These are phyloP conservation scores for Anas bahamensis DNA, from an alignment of 2,797 vertebrate genomes.

Conservation along the genomic window DNA sequence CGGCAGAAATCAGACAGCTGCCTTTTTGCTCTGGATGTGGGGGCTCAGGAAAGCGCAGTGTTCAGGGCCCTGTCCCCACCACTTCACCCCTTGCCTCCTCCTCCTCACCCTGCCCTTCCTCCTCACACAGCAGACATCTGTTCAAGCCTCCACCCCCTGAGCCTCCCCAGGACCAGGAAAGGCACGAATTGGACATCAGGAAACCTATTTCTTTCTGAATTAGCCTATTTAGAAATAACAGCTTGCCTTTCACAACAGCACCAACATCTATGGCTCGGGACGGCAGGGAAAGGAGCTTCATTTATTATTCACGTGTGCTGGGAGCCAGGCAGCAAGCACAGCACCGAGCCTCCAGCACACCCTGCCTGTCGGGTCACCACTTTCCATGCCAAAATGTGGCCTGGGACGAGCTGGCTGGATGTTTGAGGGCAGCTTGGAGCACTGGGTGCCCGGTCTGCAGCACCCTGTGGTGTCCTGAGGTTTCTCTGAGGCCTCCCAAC, in stretches of 20 bases:
- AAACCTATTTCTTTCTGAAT: not conserved
- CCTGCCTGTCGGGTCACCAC: not conserved
- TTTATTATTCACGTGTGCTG: not conserved
- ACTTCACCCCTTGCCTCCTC: not conserved
- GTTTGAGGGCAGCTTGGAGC: not conserved
- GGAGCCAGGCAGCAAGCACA: not conserved
- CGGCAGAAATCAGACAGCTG: not conserved
- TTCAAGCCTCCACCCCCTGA: not conserved
- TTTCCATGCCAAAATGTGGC: not conserved
- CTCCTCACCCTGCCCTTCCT: not conserved
- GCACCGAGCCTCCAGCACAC: not conserved
- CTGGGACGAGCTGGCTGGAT: not conserved
- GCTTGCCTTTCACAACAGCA: not conserved
- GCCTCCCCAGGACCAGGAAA: not conserved
- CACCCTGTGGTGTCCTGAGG: not conserved
- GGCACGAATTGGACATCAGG: not conserved
- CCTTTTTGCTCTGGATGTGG: not conserved
- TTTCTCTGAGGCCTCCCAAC: not conserved
- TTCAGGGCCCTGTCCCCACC: not conserved
- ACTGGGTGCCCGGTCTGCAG: not conserved
- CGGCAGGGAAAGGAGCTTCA: not conserved
- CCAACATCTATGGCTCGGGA: accelerated
- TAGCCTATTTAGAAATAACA: not conserved
- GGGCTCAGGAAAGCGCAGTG: accelerated
- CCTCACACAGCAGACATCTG: not conserved